A percentile compares a stretch with the other conserved stretches of the same genome.
These are phyloP conservation scores for Atta texana DNA, from an alignment of 1,140 invertebrate genomes.

Conservation along the genomic window DNA sequence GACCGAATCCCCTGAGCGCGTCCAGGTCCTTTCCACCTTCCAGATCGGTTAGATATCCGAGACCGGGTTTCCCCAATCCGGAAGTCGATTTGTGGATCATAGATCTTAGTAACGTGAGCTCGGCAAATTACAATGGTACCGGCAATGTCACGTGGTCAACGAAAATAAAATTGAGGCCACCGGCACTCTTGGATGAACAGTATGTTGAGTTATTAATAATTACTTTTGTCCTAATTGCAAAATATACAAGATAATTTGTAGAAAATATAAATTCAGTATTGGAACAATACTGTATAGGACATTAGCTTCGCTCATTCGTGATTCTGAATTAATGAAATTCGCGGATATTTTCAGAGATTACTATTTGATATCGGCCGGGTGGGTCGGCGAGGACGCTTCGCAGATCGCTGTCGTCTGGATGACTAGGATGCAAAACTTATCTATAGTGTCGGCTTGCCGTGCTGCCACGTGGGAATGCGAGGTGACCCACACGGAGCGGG, in stretches of 20 bases:
- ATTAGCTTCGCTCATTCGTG: background rate
- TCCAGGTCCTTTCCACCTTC: conserved; percentile 89
- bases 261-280: background rate
- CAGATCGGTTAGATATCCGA: conserved; percentile 92
- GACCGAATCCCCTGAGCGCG: conserved; percentile 71
- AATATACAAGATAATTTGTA: background rate
- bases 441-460: conserved; percentile 92
- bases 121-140: conserved; percentile 70
- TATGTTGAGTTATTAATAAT: conserved; percentile 84
- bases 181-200: conserved; percentile 90
- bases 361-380: conserved; percentile 96
- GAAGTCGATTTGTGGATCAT: conserved; percentile 92
- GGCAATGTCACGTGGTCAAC: conserved; percentile 78
- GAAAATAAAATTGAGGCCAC: conserved; percentile 90
- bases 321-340: background rate
- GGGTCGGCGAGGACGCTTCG: conserved; percentile 91
- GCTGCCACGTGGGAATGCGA: conserved; percentile 93
- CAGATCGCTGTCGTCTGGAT: conserved; percentile 95
- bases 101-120: conserved; percentile 89
- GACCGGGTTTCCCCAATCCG: conserved; percentile 94
- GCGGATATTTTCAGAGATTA: conserved; percentile 91
- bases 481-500: conserved; percentile 93
- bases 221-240: background rate
- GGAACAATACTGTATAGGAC: background rate
- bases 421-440: conserved; percentile 95